Base-by-base conservation (phyloP, 1,140 invertebrate genomes). In the Diabrotica virgifera region DNA sequence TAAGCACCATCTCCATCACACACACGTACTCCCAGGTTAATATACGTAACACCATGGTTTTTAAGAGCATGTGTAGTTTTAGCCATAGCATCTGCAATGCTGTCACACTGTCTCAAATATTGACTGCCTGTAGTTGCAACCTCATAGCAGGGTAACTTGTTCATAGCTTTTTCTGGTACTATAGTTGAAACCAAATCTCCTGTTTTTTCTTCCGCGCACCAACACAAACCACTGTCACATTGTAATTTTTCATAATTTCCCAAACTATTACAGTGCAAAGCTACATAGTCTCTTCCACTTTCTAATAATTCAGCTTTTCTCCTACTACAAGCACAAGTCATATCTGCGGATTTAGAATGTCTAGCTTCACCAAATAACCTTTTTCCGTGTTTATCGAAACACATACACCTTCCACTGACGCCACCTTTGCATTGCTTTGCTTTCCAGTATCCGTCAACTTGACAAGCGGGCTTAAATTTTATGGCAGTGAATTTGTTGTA, bases 161-260 rank as follows among this genome's bases (percentile, higher is more conserved):
- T 76, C 75, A 84, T 82, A 37, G 85, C 78, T n/a, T 66, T 72
- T 66, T 85, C 80, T 1, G 80, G 80, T 5, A 87, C 79, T 0
- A 84, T 78, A 5, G 74, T 63, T 0, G 81, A 75, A 10, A 77
- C 80, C 0, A 84, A 77, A 40, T 82, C 79, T 5, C 85, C 85
- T 7, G 83, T 85, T 68, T 71, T 78, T 1, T 80, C 72, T 40
- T 85, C 77, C 1, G 80, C 82, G 72, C 86, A 88, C 84, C 85
- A 88, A 72, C 86, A 88, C 58, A 85, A 75, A 1, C 81, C 84
- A 12, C 80, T 76, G 72, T 86, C 83, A 66, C 86, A 88, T 73
- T 88, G 86, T 36, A 88, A 69, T 6, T 75, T 74, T 68, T 87
- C 86, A 69, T 83, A 88, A 77, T 86, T 85, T 7, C 86, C 86